phyloP scores from a whole-genome alignment of 2,888 invertebrate genomes.

The Lepas anatifera region DNA sequence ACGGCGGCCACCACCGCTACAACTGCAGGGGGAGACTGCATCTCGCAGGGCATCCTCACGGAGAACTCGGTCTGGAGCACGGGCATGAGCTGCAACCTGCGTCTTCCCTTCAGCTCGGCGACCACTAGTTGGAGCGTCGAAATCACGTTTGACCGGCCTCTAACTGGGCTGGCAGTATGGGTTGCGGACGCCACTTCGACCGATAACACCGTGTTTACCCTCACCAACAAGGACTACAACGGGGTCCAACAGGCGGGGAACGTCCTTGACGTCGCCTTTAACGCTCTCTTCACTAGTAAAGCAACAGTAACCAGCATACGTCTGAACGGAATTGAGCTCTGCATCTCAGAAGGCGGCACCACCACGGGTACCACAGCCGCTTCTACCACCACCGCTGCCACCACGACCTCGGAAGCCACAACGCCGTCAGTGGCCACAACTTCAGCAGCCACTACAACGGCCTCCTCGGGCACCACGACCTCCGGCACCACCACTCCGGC shows the following conservation, averaged over 20 bases:
- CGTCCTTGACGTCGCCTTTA: conserved; percentile 4
- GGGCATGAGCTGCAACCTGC: not conserved
- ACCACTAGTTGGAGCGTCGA: not conserved
- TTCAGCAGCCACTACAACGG: not conserved
- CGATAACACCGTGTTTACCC: conserved; percentile 11
- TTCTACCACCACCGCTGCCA: not conserved
- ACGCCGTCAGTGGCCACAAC: not conserved
- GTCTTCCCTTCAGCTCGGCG: not conserved
- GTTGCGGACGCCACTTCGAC: conserved; percentile 7
- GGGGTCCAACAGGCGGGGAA: conserved; percentile 13
- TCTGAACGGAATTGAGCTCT: not conserved
- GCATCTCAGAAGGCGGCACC: not conserved
- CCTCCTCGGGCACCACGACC: conserved; percentile 7
- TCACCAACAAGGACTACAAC: conserved; percentile 18
- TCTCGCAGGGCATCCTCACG: not conserved
- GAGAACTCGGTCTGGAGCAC: not conserved
- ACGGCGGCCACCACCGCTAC: conserved; percentile 5
- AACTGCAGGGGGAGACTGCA: not conserved
- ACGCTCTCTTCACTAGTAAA: not conserved
- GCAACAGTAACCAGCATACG: not conserved
- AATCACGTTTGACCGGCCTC: not conserved
- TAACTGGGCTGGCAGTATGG: conserved; percentile 14
- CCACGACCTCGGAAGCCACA: not conserved
- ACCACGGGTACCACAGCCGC: not conserved
- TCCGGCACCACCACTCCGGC: not conserved